These are phyloP conservation scores for Dolichotis patagonum DNA, from an alignment of 2,113 vertebrate genomes.

Conservation along the genomic window DNA sequence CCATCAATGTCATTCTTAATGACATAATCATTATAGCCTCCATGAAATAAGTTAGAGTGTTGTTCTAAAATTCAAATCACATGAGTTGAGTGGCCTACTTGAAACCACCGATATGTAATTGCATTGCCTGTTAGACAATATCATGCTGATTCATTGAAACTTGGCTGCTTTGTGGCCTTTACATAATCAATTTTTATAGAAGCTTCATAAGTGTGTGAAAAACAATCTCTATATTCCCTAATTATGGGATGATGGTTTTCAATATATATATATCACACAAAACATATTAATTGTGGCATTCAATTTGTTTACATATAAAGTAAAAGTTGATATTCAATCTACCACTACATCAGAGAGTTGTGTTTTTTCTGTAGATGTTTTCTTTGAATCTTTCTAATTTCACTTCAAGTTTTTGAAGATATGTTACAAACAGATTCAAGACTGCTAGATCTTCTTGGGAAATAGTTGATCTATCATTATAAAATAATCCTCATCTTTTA, in stretches of 20 bases:
- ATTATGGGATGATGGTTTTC: neutral
- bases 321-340: neutral
- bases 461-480: neutral
- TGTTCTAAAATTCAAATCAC: conserved; percentile 18
- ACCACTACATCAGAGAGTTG: neutral
- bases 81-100: neutral
- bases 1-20: neutral
- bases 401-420: neutral
- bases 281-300: neutral
- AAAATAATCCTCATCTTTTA: neutral
- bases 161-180: neutral
- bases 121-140: neutral
- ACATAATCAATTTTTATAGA: neutral
- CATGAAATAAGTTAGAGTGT: neutral
- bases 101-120: neutral
- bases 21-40: neutral
- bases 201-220: neutral
- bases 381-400: conserved; percentile 39
- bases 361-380: neutral
- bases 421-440: neutral
- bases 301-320: neutral
- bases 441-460: neutral
- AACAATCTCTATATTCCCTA: neutral
- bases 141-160: neutral
- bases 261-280: neutral